phyloP scores from a whole-genome alignment of 2,888 invertebrate genomes.

The Dasysyrphus albostriatus region DNA sequence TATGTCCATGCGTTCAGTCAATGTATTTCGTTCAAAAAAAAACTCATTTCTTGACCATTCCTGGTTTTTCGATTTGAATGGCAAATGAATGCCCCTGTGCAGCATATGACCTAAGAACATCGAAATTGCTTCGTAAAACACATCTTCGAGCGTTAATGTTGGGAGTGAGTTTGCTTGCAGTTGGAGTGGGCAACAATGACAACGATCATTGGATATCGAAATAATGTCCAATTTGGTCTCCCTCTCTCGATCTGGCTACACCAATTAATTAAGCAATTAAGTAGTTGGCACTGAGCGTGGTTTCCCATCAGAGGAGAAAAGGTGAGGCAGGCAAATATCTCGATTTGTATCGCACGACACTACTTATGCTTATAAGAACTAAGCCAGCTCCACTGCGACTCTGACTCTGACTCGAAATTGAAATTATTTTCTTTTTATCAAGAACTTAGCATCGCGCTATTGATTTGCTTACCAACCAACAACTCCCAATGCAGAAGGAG shows the following conservation, averaged over 20 bases:
- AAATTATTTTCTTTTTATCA: conserved; percentile 68
- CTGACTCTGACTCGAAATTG: conserved; percentile 13
- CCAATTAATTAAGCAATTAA: conserved; percentile 76
- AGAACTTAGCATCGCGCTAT: conserved; percentile 59
- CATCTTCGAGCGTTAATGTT: conserved; percentile 2
- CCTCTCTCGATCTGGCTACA: conserved; percentile 64
- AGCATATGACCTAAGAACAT: conserved; percentile 51
- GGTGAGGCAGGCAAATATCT: conserved; percentile 66
- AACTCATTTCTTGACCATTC: conserved; percentile 50
- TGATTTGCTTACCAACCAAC: conserved; percentile 61
- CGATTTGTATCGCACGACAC: conserved; percentile 72
- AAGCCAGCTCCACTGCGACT: not conserved
- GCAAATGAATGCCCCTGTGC: conserved; percentile 9
- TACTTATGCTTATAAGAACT: not conserved
- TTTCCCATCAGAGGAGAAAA: conserved; percentile 30
- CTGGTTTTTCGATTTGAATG: not conserved
- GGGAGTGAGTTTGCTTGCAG: not conserved
- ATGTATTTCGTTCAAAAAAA: conserved; percentile 25
- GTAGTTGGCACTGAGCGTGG: conserved; percentile 63
- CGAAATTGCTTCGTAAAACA: conserved; percentile 24
- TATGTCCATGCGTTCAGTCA: conserved; percentile 12
- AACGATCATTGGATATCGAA: conserved; percentile 49
- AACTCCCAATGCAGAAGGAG: conserved; percentile 17
- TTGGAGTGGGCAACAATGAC: conserved; percentile 31
- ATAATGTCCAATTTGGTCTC: conserved; percentile 43